Evolutionary conservation across 2,113 vertebrate genomes (phyloP), one percentile per base, ranked within the genome.

Genomic region (Cyprinodon tularosa): DNA sequence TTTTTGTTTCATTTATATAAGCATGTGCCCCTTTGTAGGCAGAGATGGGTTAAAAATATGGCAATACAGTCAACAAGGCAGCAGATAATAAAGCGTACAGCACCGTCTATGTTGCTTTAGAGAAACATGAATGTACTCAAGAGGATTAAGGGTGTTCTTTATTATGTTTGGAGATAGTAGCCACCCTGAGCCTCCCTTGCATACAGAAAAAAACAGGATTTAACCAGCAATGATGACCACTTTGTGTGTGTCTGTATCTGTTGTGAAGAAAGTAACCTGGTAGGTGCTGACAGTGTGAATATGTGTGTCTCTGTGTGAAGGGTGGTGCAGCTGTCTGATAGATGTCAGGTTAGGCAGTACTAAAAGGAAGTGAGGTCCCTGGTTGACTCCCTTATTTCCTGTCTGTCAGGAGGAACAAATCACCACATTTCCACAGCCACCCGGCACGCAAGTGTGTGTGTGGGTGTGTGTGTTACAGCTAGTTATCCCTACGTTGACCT

Each of bases 331-430:
- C 38, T 74, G 80, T 57, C 66, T 84, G 83, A 86, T 81, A 81
- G 86, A 86, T 81, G 82, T 88, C 83, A 83, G 86, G 83, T 86
- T 83, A 75, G 81, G 77, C 84, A 80, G 80, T 74, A 77, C 78
- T 81, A 81, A 90, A 84, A 91, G 84, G 80, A 89, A 89, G 88
- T 84, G 71, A 87, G 86, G 72, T 89, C 89, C 83, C 87, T 77
- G 83, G 83, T 83, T 3, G 65, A 84, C 82, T 88, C 77, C 82
- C 83, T 80, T 82, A 89, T 92, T 92, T 90, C 84, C 86, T 89
- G 83, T 88, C 86, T 86, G 90, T 90, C 92, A 91, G 71, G 62
- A 70, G 74, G 72, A 88, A 88, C 78, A 83, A 86, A 92, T 91
- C 80, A 85, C 77, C 74, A 68, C 64, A 69, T 76, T 76, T 80